These are phyloP conservation scores for Sycophila texana DNA, from an alignment of 2,888 invertebrate species.

Conservation along the genomic window DNA sequence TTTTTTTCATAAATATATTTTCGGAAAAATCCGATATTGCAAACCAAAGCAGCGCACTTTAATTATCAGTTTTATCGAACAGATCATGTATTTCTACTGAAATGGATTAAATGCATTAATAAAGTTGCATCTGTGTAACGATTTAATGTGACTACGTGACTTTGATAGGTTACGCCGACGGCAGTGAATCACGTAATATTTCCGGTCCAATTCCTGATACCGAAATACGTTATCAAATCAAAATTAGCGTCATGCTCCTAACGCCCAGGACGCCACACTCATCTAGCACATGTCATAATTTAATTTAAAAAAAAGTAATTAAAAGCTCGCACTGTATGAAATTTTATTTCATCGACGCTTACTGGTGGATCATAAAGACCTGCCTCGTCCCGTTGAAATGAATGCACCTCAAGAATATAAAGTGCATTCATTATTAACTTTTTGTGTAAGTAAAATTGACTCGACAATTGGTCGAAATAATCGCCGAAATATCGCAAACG, in stretches of 20 bases:
- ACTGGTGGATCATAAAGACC: no score
- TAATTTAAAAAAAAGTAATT: conserved; percentile 29
- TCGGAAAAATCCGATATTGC: background rate
- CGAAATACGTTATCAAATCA: conserved; percentile 58
- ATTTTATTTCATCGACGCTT: no score
- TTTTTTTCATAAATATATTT: conserved; percentile 1
- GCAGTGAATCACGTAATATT: conserved; percentile 47
- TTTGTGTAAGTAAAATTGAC: no score
- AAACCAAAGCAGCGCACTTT: background rate
- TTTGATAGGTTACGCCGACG: conserved; percentile 41
- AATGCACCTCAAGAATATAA: no score
- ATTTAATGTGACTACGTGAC: conserved; percentile 50
- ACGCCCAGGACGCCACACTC: background rate
- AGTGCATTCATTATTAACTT: no score
- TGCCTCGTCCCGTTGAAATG: no score
- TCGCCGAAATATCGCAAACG: background rate
- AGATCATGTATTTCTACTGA: conserved; percentile 28
- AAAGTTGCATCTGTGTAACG: conserved; percentile 36
- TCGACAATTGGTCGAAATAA: no score
- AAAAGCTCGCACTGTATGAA: background rate
- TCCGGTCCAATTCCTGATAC: conserved; percentile 43
- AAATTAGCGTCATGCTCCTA: conserved; percentile 55
- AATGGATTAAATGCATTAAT: conserved; percentile 42
- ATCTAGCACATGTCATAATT: conserved; percentile 13
- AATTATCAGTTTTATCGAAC: conserved; percentile 20